A percentile compares a stretch with the other conserved stretches of the same genome.
These are phyloP conservation scores for Callipepla californica DNA, from an alignment of 2,113 vertebrate genomes.

Conservation along the genomic window DNA sequence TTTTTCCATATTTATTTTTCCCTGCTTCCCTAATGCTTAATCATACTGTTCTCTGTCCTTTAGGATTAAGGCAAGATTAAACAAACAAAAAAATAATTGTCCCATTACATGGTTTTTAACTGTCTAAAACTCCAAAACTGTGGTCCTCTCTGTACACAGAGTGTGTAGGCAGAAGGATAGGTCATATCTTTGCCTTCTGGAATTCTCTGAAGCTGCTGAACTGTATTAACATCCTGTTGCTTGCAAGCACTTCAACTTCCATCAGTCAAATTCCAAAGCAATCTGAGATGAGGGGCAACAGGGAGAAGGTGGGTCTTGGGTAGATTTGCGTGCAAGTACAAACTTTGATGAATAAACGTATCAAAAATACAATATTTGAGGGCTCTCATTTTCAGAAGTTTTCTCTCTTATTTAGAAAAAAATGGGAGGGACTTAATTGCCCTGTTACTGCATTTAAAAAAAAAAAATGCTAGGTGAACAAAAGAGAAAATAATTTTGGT, in stretches of 20 bases:
- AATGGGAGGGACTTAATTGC: neutral
- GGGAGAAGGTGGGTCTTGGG: neutral
- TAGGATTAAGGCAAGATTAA: too few species aligned
- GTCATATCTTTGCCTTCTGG: neutral
- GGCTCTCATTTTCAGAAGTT: neutral
- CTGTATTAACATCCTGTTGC: neutral
- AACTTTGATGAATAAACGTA: neutral
- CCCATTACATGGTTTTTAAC: neutral
- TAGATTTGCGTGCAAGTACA: neutral
- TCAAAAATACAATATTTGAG: neutral
- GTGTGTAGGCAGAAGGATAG: neutral
- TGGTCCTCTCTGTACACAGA: accelerated
- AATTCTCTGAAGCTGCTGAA: neutral
- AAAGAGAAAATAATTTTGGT: neutral
- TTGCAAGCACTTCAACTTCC: neutral
- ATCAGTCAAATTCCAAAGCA: neutral
- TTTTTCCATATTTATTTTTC: neutral
- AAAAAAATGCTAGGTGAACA: neutral
- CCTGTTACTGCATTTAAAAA: neutral
- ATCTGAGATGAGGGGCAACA: neutral
- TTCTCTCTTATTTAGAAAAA: neutral
- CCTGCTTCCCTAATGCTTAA: neutral
- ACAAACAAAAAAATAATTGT: neutral
- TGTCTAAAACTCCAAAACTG: neutral
- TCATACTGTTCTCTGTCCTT: neutral